Conservation (phyloP, 2,797 vertebrate genomes). For the Trichosurus vulpecula region DNA sequence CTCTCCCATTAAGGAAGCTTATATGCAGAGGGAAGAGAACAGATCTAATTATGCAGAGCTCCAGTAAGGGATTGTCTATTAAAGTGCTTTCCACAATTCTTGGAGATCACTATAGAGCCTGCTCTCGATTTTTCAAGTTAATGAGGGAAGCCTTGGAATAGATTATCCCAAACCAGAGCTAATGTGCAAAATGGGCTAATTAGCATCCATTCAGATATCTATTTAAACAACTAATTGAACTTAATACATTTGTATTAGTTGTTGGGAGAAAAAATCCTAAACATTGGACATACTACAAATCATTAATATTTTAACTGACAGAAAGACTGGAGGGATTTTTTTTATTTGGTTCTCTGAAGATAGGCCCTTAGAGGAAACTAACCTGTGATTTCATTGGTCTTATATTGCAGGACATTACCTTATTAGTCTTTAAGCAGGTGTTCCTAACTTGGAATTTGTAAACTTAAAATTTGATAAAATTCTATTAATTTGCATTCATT, state of each 20-base stretch:
- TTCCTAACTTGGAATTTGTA: neutral
- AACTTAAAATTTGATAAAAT: neutral
- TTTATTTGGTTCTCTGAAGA: conserved; percentile 34
- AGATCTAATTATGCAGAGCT: conserved; percentile 77
- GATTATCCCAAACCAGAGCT: conserved; percentile 57
- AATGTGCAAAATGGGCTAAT: conserved; percentile 66
- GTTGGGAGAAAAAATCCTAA: conserved; percentile 3
- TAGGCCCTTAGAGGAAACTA: neutral
- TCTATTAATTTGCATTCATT: neutral
- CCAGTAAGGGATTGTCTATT: conserved; percentile 69
- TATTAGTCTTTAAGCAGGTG: neutral
- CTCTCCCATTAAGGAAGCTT: conserved; percentile 80
- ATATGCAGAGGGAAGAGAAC: conserved; percentile 74
- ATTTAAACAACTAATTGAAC: conserved; percentile 74
- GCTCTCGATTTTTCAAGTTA: conserved; percentile 73
- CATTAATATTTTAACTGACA: conserved; percentile 38
- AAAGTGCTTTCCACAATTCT: conserved; percentile 75
- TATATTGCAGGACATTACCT: neutral
- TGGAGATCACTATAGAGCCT: conserved; percentile 66
- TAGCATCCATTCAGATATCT: conserved; percentile 75
- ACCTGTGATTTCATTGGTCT: neutral
- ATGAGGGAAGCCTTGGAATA: conserved; percentile 71
- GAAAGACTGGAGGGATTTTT: conserved; percentile 27
- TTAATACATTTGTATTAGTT: conserved; percentile 57
- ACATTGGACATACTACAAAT: conserved; percentile 59